Base-by-base conservation (phyloP, 2,888 invertebrate species). In the Cordylochernes scorpioides region DNA sequence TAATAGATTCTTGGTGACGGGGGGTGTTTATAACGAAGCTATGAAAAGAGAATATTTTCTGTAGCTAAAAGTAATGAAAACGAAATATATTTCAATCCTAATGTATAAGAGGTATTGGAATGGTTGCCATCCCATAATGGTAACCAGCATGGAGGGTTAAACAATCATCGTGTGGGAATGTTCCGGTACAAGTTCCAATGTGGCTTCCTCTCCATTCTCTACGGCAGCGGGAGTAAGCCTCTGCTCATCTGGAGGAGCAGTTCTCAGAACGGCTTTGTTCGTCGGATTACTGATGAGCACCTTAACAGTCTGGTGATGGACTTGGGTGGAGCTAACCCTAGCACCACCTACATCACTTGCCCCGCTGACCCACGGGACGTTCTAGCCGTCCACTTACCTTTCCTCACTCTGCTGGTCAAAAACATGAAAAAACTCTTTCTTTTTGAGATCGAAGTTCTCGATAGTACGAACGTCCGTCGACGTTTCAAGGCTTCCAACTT, bases 351-450 rank as follows among this genome's bases (percentile, higher is more conserved):
- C 13, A 31, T 33, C 10, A 25, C 24, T 3, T n/a, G 30, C 3
- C 34, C 34, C 5, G 15, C 15, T 14, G 15, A 19, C 10, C 27
- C 25, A 10, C 25, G 17, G 9, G 18, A 10, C 8, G 24, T 15
- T 8, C 12, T 36, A 18, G 36, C 31, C 7, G 28, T 34, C 8
- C 22, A 32, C n/a, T 27, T 36, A 15, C 36, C 36, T 12, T 34
- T 28, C 15, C 25, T 36, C 15, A 36, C 36, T 8, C 26, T 31
- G 12, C 2, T 30, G 7, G 25, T 33, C 8, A 36, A 36, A 15
- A 28, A 34, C 15, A 12, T 34, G 7, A 31, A 34, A 9, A 19
- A 32, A 14, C 31, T 29, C 3, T 29, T 34, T 17, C 32, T 31
- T 8, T 31, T 34, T 7, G 34, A 34, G 6, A 29, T 34, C 21